Base-by-base conservation (phyloP, 2,113 vertebrate genomes). In the Sturnira hondurensis region DNA sequence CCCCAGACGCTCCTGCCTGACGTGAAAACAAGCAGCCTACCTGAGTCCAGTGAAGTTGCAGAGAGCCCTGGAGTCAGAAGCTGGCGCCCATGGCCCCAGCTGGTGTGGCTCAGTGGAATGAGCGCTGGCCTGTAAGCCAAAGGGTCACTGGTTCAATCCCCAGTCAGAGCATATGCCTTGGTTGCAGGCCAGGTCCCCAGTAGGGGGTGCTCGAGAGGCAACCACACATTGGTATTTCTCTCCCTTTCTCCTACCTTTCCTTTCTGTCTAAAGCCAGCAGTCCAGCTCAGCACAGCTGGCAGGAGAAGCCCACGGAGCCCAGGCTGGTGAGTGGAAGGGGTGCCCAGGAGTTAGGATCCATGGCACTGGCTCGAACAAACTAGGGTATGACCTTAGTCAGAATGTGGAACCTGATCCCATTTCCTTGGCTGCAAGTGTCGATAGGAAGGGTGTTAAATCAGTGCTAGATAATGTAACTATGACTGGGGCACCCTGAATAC, bases 391-490 rank as follows among this genome's bases (percentile, higher is more conserved):
- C 22, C 24, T 89, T 3, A 5, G 50, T 45, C 28, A 68, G 43
- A 38, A 52, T 0, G 16, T 5, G 7, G 24, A 14, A 16, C 50
- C 17, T 38, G 90, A 22, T 3, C 31, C 47, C 19, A 1, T n/a
- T 74, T 82, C 11, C 36, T 54, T 16, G 5, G 1, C 11, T 38
- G 58, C 2, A 41, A 24, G 15, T 17, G 9, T 43, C 9, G 67
- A 31, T 13, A 12, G 36, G 63, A 4, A 45, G 20, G 56, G 26
- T 19, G 26, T 20, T 41, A 2, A 19, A 33, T 38, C 50, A 7
- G 63, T 26, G 0, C 7, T 12, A 68, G 33, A 8, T 3, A 16
- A 4, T 28, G 6, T 1, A 2, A 22, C 24, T 12, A 4, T 20
- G 19, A 26, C 20, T 1, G 16, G 5, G 1, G 26, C 68, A 3